These are phyloP conservation scores for Graptemys geographica DNA, from an alignment of 2,797 vertebrate species.

Conservation along the genomic window DNA sequence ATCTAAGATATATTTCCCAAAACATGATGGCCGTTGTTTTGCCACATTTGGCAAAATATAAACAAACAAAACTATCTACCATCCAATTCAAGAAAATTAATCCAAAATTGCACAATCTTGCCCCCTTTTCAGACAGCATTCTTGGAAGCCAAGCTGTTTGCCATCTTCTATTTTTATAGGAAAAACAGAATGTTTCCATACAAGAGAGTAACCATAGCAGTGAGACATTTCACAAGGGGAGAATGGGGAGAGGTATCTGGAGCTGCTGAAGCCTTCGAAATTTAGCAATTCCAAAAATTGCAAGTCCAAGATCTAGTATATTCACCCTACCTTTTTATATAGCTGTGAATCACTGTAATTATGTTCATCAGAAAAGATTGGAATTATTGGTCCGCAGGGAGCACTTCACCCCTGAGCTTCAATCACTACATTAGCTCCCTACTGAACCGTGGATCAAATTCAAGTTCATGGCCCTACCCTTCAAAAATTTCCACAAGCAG, in stretches of 20 bases:
- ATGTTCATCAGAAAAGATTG: not conserved
- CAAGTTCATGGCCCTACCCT: not conserved
- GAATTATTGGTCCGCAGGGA: not conserved
- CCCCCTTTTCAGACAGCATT: not conserved
- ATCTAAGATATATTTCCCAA: not conserved
- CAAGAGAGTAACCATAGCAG: not conserved
- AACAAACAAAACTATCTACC: not conserved
- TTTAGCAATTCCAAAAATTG: not conserved
- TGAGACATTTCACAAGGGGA: not conserved
- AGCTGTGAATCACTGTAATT: not conserved
- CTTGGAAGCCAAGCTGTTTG: not conserved
- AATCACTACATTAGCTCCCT: not conserved
- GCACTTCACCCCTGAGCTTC: not conserved
- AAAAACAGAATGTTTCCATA: not conserved
- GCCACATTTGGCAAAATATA: not conserved
- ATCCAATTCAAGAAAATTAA: not conserved
- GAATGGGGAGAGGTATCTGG: not conserved
- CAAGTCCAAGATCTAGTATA: not conserved
- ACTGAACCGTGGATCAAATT: not conserved
- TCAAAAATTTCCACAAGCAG: not conserved
- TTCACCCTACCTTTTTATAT: not conserved
- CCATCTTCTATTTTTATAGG: not conserved
- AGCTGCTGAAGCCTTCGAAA: not conserved
- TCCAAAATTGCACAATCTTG: not conserved
- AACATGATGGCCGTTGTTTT: not conserved